Evolutionary conservation across 2,797 vertebrate species (phyloP).

Genomic region (Vireo griseus): DNA sequence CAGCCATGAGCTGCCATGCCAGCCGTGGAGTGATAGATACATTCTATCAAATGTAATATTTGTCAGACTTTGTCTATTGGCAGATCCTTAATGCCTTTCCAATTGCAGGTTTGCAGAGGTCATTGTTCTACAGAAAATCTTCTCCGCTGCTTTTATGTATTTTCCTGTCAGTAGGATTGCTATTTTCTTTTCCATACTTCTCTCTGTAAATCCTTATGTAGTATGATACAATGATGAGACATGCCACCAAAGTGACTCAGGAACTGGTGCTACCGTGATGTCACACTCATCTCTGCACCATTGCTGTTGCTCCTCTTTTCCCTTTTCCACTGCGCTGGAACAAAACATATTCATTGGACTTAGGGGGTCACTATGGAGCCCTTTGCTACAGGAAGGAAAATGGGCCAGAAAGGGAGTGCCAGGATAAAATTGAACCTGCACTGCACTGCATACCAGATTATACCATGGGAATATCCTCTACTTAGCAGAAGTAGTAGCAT

Average conservation of each 20-base stretch:
- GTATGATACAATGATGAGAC: not conserved
- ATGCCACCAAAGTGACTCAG: fast-evolving
- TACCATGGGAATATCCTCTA: not conserved
- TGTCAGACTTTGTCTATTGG: not conserved
- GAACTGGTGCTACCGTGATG: not conserved
- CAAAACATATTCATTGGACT: not conserved
- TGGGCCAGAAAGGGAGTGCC: not conserved
- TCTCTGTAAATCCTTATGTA: not conserved
- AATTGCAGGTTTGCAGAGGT: not conserved
- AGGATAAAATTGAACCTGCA: not conserved
- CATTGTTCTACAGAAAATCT: not conserved
- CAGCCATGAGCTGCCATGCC: not conserved
- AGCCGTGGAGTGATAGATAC: not conserved
- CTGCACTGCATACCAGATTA: not conserved
- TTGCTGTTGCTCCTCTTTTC: not conserved
- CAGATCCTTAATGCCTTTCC: not conserved
- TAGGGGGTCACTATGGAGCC: not conserved
- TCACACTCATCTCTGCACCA: not conserved
- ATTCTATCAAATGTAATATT: not conserved
- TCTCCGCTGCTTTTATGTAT: not conserved
- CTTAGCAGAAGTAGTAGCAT: not conserved
- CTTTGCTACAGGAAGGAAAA: not conserved
- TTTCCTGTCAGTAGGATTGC: not conserved
- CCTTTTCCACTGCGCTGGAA: not conserved
- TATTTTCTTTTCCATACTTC: not conserved